Evolutionary conservation across 1,140 invertebrate genomes (phyloP).

Genomic region (Aphis gossypii): DNA sequence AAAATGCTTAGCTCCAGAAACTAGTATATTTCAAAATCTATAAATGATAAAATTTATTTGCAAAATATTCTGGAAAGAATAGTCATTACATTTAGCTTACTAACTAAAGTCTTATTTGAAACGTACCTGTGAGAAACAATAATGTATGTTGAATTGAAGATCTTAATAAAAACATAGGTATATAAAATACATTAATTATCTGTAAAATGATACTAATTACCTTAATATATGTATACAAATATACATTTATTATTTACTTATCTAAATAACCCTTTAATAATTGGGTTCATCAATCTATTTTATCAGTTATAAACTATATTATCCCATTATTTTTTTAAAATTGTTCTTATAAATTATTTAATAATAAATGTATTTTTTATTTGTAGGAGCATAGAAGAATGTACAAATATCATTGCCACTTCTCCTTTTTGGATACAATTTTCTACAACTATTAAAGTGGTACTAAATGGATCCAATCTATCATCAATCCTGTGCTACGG

Average conservation of each 20-base stretch:
- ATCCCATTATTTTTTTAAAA: neutral
- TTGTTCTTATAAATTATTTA: neutral
- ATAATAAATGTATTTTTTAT: neutral
- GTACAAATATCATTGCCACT: constrained; percentile 34
- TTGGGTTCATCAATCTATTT: neutral
- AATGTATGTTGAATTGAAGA: too few relatives aligned
- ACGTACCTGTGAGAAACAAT: too few relatives aligned
- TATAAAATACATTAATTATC: neutral
- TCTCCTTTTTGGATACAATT: constrained; percentile 50
- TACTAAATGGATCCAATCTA: neutral
- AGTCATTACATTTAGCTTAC: too few relatives aligned
- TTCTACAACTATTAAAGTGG: constrained; percentile 37
- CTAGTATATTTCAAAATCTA: neutral
- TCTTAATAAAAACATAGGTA: too few relatives aligned
- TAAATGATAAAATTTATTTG: neutral
- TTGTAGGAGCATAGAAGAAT: constrained; percentile 56
- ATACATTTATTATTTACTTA: neutral
- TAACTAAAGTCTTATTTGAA: too few relatives aligned
- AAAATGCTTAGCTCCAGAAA: neutral
- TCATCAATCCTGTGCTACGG: constrained; percentile 59
- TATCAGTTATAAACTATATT: neutral
- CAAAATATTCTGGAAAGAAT: too few relatives aligned
- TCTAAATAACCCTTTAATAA: neutral
- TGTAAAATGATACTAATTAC: neutral
- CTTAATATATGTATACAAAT: neutral